Base-by-base conservation (phyloP, 1,140 invertebrate genomes). In the Drosophila littoralis region DNA sequence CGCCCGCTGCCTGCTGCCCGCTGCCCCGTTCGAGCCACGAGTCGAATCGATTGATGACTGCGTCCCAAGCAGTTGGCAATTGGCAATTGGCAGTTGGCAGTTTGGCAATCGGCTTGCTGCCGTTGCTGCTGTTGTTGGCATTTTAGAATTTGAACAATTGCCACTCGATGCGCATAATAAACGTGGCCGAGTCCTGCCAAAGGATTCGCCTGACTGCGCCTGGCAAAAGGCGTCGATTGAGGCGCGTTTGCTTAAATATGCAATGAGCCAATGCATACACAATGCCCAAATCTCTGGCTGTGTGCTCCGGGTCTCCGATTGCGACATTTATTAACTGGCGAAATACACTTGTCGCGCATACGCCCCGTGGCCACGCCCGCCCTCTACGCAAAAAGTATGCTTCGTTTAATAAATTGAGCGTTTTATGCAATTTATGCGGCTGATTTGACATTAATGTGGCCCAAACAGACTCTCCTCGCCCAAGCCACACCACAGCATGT, bases 401-500 rank as follows among this genome's bases (percentile, higher is more conserved):
- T 71, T 89, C 84, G 77, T 89, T 89, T 57, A 89, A 89, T 89
- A 89, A 89, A 89, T 89, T 81, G 84, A 89, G 81, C 84, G 81
- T 89, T 89, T 89, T 89, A 81, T 69, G 81, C 77, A 88, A 91
- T 91, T 91, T 91, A 91, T 91, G 90, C 90, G 85, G 48, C 82
- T 91, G 88, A 91, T 91, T 91, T 91, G 90, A 91, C 90, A 79
- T 91, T 91, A 91, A 91, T 91, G 90, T 81, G 77, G 55, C 90
- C 80, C 69, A 75, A 90, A 91, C 79, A 81, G 75, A 83, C 79
- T 59, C 17, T 1, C 22, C 35, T 12, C 10, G 17, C 61, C 12
- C 46, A 46, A 22, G 22, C 22, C 38, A 51, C 33, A 33, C 48
- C 22, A 28, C 22, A 28, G 54, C 42, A 50, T 50, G 51, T 52